A percentile compares a stretch with the other conserved stretches of the same genome.
Evolutionary conservation across 2,797 vertebrate genomes (phyloP).

Genomic region (Mus minutoides): DNA sequence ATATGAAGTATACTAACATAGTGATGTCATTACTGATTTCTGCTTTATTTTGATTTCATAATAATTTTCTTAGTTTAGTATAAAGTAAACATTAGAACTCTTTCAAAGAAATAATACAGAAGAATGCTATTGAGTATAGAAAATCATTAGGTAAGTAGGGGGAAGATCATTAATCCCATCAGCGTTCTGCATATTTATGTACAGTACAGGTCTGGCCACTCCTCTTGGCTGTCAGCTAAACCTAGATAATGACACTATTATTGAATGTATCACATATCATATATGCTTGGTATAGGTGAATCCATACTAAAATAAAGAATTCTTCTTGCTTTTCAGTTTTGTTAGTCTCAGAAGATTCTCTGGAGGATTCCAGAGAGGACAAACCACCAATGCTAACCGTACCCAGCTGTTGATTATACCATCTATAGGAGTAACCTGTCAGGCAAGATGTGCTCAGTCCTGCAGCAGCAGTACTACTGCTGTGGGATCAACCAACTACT

Average conservation of each 20-base stretch:
- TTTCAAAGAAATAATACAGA: background rate
- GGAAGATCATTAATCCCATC: background rate
- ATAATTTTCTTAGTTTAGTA: background rate
- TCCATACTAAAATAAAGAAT: no score
- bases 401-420: background rate
- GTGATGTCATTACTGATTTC: background rate
- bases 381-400: background rate
- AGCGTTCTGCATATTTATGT: background rate
- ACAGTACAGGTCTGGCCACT: background rate
- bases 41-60: background rate
- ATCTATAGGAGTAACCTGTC: background rate
- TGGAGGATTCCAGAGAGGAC: background rate
- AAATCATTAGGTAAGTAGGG: background rate
- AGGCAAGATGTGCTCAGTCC: background rate
- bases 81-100: background rate
- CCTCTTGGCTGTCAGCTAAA: background rate
- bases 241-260: background rate
- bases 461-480: background rate
- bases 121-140: background rate
- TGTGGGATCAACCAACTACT: background rate
- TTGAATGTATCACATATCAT: background rate
- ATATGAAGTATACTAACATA: background rate
- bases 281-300: background rate
- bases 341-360: background rate
- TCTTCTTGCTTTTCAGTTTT: no score